Percentiles rank a stretch among this genome's conserved stretches.
Conservation (phyloP, 2,797 vertebrate species). For the Sebastes goodei region DNA sequence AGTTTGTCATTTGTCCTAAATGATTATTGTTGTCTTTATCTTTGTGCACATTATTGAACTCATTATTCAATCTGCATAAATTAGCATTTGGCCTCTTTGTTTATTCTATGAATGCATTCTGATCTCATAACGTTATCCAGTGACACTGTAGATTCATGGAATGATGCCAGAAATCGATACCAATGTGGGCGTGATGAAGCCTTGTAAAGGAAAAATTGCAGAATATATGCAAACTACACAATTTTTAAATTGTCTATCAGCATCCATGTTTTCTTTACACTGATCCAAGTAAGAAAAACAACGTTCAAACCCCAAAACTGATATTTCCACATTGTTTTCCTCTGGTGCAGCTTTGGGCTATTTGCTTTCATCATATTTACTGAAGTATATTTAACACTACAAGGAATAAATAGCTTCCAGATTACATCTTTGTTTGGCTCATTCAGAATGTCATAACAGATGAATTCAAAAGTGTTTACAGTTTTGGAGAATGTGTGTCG, state of each 20-base stretch:
- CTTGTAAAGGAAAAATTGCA: background rate
- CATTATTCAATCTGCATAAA: constrained; percentile 7
- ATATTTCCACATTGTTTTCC: background rate
- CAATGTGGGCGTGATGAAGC: background rate
- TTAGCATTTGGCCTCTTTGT: constrained; percentile 10
- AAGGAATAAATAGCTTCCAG: constrained; percentile 34
- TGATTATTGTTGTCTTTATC: constrained; percentile 23
- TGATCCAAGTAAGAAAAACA: background rate
- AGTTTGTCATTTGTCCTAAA: constrained; percentile 9
- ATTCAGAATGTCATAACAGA: constrained; percentile 43
- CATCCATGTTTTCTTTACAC: background rate
- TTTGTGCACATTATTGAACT: constrained; percentile 3
- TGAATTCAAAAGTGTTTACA: constrained; percentile 33
- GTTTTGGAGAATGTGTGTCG: background rate
- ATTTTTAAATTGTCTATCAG: background rate
- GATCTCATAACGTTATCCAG: background rate
- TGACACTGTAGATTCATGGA: background rate
- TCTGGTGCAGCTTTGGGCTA: background rate
- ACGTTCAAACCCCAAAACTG: background rate
- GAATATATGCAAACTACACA: background rate
- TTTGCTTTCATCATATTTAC: constrained; percentile 33
- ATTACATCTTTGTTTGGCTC: constrained; percentile 32
- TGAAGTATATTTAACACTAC: constrained; percentile 36
- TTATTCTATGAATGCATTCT: background rate
- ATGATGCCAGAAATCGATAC: background rate